Percentiles rank a stretch among this genome's conserved stretches.
These are phyloP conservation scores for Chaetodon trifasciatus DNA, from an alignment of 2,797 vertebrate species.

Conservation along the genomic window DNA sequence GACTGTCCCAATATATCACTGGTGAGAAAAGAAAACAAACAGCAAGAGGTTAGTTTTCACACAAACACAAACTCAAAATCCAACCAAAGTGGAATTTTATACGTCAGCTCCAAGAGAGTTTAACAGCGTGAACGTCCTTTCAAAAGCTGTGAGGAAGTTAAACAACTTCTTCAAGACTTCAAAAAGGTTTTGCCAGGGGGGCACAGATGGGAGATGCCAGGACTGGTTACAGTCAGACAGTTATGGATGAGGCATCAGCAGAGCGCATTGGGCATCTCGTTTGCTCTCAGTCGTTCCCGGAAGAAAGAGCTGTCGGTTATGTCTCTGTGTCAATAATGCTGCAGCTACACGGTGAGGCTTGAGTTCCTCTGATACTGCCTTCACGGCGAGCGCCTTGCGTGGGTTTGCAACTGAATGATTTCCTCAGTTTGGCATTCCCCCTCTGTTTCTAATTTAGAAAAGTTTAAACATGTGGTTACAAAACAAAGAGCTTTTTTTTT, in stretches of 20 bases:
- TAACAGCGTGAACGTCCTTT: constrained; percentile 59
- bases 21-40: constrained; percentile 43
- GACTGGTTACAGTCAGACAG: constrained; percentile 68
- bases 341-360: constrained; percentile 38
- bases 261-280: constrained; percentile 50
- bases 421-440: constrained; percentile 56
- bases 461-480: constrained; percentile 59
- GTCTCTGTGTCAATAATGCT: constrained; percentile 56
- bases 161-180: constrained; percentile 76
- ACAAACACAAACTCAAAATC: constrained; percentile 12
- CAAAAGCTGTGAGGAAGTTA: constrained; percentile 46
- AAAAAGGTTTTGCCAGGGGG: constrained; percentile 74
- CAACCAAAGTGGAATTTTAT: constrained; percentile 13
- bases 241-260: constrained; percentile 48
- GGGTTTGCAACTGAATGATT: constrained; percentile 51
- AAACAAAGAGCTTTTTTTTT: constrained; percentile 53
- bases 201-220: constrained; percentile 81
- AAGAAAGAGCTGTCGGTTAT: constrained; percentile 49
- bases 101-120: constrained; percentile 41
- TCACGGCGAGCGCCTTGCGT: constrained; percentile 39
- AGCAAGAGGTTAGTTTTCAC: constrained; percentile 38
- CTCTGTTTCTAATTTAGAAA: constrained; percentile 80
- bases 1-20: constrained; percentile 64
- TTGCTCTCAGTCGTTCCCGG: constrained; percentile 57
- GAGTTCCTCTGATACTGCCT: constrained; percentile 42